Conservation (phyloP, 2,113 vertebrate species). For the Chloropsis cyanopogon region DNA sequence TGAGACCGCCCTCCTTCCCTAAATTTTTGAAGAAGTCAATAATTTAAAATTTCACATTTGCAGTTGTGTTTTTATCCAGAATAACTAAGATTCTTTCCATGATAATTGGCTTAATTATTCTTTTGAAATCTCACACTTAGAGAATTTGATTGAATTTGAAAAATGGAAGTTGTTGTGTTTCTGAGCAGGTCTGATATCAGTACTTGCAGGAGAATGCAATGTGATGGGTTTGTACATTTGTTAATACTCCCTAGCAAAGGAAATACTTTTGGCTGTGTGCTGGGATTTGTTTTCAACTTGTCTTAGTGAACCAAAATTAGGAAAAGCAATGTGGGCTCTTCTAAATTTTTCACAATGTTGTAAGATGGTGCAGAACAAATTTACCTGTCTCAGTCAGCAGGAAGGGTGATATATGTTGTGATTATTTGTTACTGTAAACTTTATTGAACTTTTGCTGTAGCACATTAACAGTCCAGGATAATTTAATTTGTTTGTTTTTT, state of each 20-base stretch:
- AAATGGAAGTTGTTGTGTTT: not conserved
- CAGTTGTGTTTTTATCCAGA: not conserved
- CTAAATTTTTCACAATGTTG: not conserved
- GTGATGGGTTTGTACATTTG: not conserved
- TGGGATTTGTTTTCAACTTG: not conserved
- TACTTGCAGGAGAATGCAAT: not conserved
- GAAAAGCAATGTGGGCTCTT: not conserved
- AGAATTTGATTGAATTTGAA: not conserved
- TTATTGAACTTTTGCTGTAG: not conserved
- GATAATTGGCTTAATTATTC: not conserved
- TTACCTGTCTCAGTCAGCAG: not conserved
- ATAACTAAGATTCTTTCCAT: not conserved
- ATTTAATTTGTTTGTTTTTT: not conserved
- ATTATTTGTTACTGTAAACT: not conserved
- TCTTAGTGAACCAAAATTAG: not conserved
- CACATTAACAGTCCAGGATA: not conserved
- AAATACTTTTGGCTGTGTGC: not conserved
- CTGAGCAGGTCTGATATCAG: not conserved
- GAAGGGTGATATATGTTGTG: not conserved
- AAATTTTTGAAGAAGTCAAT: not conserved
- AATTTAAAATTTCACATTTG: not conserved
- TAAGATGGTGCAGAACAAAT: not conserved
- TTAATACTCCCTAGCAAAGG: not conserved
- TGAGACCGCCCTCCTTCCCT: not conserved
- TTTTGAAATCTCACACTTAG: not conserved